Conservation (phyloP, 2,888 invertebrate species). For the Masnerella sp. region DNA sequence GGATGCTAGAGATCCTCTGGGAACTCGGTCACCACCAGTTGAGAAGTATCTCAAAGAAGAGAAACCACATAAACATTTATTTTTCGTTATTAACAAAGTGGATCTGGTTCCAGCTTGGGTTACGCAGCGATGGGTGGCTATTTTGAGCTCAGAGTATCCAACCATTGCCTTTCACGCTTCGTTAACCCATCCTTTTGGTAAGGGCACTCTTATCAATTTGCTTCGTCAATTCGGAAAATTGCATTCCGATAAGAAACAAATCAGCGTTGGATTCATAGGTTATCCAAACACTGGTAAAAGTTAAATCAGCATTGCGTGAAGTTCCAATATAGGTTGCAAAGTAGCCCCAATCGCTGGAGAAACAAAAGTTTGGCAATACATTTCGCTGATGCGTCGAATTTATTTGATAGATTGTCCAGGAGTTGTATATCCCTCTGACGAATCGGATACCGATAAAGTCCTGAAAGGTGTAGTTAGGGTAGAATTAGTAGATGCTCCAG, state of each 20-base stretch:
- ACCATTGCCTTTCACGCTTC: constrained; percentile 99
- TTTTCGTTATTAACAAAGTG: constrained; percentile 98
- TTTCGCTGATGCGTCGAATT: constrained; percentile 97
- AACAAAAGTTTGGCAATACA: constrained; percentile 99
- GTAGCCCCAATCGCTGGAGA: constrained; percentile 99
- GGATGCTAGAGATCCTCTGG: constrained; percentile 98
- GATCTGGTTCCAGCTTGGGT: constrained; percentile 98
- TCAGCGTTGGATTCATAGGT: constrained; percentile 98
- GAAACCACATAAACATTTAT: constrained; percentile 97
- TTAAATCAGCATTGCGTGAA: constrained; percentile 97
- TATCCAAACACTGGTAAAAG: constrained; percentile 99
- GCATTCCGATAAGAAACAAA: constrained; percentile 98
- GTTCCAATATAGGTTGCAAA: constrained; percentile 98
- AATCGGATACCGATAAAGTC: constrained; percentile 96
- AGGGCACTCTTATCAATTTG: constrained; percentile 97
- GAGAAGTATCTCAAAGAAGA: constrained; percentile 93
- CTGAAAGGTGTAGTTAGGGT: constrained; percentile 98
- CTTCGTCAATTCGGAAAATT: constrained; percentile 96
- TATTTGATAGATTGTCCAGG: constrained; percentile 99
- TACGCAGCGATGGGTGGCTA: constrained; percentile 97
- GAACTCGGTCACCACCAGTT: constrained; percentile 95
- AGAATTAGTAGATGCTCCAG: constrained; percentile 94
- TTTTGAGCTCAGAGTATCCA: constrained; percentile 95
- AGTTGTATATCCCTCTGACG: constrained; percentile 97
- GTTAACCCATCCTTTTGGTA: constrained; percentile 98